Evolutionary conservation across 1,140 invertebrate species (phyloP).

Genomic region (Drosophila parabipectinata): DNA sequence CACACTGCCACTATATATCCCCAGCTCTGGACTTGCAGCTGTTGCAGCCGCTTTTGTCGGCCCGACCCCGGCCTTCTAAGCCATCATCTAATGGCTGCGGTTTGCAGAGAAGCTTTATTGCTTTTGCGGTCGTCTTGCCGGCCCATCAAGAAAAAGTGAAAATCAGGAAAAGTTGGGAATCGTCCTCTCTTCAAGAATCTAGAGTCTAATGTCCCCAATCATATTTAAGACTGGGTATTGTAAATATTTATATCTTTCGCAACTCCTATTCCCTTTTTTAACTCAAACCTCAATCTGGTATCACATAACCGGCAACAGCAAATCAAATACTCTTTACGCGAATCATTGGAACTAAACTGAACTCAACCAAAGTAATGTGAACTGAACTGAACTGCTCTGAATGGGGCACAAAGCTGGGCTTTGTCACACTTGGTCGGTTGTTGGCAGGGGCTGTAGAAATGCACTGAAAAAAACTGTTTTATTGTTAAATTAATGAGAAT

Average conservation of each 20-base stretch:
- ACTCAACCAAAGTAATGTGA: slow-evolving; percentile 40
- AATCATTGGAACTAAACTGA: slow-evolving; percentile 41
- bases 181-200: too few relatives aligned
- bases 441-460: slow-evolving; percentile 7
- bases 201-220: background rate
- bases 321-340: slow-evolving; percentile 21
- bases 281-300: slow-evolving; percentile 30
- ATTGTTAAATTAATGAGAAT: too few relatives aligned
- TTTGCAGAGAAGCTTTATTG: slow-evolving; percentile 10
- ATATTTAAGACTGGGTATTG: too few relatives aligned
- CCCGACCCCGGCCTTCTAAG: slow-evolving; percentile 8
- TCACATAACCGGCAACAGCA: slow-evolving; percentile 38
- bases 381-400: slow-evolving; percentile 56
- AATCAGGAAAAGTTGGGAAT: slow-evolving; percentile 18
- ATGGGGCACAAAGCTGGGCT: slow-evolving; percentile 64
- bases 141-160: slow-evolving; percentile 30
- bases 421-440: slow-evolving; percentile 73
- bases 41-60: slow-evolving; percentile 29
- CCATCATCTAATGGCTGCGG: slow-evolving; percentile 46
- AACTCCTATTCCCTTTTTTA: slow-evolving; percentile 14
- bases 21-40: background rate
- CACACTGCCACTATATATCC: background rate
- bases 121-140: slow-evolving; percentile 1
- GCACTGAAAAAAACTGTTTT: background rate
- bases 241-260: background rate